Base-by-base conservation (phyloP, 2,888 invertebrate genomes). In the Drosophila bunnanda region DNA sequence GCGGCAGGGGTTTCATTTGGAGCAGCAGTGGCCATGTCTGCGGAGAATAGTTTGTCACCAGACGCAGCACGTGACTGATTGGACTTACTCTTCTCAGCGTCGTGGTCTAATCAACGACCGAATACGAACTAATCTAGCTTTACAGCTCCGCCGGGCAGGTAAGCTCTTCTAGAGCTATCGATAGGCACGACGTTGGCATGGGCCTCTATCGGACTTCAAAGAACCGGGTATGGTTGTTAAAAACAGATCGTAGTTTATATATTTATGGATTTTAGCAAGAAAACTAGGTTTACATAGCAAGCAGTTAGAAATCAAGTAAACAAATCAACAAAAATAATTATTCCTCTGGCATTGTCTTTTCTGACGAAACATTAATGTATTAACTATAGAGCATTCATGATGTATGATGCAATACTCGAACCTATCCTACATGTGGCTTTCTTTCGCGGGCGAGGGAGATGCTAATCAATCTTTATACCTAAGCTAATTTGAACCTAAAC, bases 1-100 rank as follows among this genome's bases (percentile, higher is more conserved):
- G 91, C 80, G 7, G 72, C 70, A 22, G 82, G 73, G 38, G 76
- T 85, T 17, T 32, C 53, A n/a, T 2, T 15, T 12, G 43, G 44
- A 52, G 58, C 17, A 25, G 74, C 34, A 48, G 36, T 17, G n/a
- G 57, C 66, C 72, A 72, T 72, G n/a, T 12, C 41, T 58, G 15
- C 2, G n/a, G 10, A 1, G 4, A 25, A 20, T 8, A 30, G 17
- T 7, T 30, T 13, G 4, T 32, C 3, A 34, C 13, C 43, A 7
- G 4, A 28, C 9, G 15, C n/a, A 28, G 10, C 17, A 32, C 5
- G 43, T 44, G 52, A 39, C 20, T 25, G 28, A 20, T 32, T 2
- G 12, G 10, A 28, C 15, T 39, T 25, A 17, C 28, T 54, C 39
- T 59, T 4, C 22, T 32, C 4, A 22, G 22, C 20, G 32, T 15